Conservation (phyloP, 2,888 invertebrate species). For the Heliothis peltigera region DNA sequence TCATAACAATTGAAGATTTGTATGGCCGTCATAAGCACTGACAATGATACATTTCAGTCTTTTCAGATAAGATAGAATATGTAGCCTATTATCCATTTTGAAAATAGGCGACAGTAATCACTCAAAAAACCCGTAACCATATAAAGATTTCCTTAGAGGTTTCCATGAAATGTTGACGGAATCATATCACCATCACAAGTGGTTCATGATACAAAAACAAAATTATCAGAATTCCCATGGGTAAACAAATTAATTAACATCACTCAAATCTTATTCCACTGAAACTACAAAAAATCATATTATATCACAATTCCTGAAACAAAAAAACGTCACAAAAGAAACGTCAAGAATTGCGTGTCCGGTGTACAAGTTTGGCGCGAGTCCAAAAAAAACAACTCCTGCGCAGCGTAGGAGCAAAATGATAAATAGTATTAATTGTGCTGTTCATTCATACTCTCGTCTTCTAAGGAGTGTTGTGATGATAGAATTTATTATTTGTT, state of each 20-base stretch:
- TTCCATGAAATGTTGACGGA: not conserved
- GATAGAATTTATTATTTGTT: conserved; percentile 23
- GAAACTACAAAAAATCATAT: conserved; percentile 13
- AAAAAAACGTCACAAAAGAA: conserved; percentile 51
- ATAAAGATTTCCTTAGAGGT: not conserved
- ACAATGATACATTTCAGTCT: not conserved
- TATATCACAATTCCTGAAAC: conserved; percentile 33
- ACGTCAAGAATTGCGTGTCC: conserved; percentile 20
- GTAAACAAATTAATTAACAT: conserved; percentile 7
- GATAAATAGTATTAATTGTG: conserved; percentile 48
- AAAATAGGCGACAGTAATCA: not conserved
- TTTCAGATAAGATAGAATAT: not conserved
- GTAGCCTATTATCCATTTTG: not conserved
- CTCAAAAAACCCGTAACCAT: not conserved
- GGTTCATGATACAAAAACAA: not conserved
- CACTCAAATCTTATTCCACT: conserved; percentile 21
- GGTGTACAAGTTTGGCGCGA: conserved; percentile 39
- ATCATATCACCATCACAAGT: not conserved
- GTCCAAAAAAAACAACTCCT: conserved; percentile 42
- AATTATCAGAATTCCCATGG: conserved; percentile 4
- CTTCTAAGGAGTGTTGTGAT: conserved; percentile 34
- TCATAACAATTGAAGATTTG: conserved; percentile 38
- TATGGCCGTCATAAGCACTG: not conserved
- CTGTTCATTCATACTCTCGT: conserved; percentile 49
- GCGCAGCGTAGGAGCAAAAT: conserved; percentile 35